Conservation (phyloP, 2,113 vertebrate genomes). For the Carlito syrichta region DNA sequence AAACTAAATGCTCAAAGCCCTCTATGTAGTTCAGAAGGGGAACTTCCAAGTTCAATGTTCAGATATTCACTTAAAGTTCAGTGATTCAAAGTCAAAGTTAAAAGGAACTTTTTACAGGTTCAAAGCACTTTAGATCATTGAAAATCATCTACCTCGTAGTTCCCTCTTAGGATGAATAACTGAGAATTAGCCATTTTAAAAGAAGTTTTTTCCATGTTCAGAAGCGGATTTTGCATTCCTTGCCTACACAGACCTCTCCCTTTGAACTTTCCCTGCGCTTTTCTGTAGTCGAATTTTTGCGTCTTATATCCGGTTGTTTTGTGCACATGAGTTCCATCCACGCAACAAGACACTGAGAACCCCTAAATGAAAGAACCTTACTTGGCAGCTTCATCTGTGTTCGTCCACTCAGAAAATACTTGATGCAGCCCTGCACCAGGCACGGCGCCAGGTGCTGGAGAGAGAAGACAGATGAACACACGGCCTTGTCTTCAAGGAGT, state of each 20-base stretch:
- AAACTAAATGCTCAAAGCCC: no score
- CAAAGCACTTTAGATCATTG: background rate
- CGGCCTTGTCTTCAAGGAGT: background rate
- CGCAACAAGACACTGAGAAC: background rate
- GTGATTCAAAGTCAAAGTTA: no score
- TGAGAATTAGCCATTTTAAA: constrained; percentile 27
- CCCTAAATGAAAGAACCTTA: background rate
- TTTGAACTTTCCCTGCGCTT: background rate
- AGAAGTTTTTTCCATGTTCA: background rate
- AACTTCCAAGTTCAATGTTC: no score
- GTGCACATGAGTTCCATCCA: background rate
- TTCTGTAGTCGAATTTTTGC: background rate
- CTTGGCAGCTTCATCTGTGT: no score
- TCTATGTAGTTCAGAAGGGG: no score
- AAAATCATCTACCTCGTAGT: background rate
- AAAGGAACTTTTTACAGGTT: background rate
- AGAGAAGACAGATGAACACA: background rate
- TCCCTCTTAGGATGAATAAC: background rate
- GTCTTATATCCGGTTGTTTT: background rate
- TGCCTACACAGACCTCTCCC: background rate
- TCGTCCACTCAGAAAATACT: background rate
- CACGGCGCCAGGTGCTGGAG: background rate
- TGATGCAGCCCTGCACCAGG: background rate
- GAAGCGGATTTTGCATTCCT: background rate
- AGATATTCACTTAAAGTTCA: no score